Evolutionary conservation across 37 sponge, comb jelly and placozoan species (phyloP).

Genomic region (Lycopodina hypogea): DNA sequence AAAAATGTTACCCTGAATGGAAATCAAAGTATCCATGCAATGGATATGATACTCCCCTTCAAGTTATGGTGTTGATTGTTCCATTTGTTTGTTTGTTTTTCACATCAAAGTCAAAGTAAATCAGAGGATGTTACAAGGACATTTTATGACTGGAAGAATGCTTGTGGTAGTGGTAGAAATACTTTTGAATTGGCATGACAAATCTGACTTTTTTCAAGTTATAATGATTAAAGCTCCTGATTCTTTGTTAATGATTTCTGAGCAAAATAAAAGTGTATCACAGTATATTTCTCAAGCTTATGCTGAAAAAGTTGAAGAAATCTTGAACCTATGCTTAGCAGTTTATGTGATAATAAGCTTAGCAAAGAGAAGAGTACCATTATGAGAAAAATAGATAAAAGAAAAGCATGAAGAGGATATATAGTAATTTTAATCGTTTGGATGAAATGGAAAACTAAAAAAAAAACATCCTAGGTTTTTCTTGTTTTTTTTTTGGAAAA

Average conservation of each 20-base stretch:
- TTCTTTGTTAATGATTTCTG: neutral
- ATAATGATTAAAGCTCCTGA: neutral
- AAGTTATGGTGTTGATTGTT: neutral
- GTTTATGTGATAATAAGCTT: neutral
- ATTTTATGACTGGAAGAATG: conserved; percentile 7
- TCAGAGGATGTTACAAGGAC: neutral
- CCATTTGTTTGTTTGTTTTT: neutral
- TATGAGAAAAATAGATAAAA: neutral
- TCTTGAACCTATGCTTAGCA: neutral
- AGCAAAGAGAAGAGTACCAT: neutral
- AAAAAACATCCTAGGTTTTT: neutral
- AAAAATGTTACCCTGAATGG: neutral
- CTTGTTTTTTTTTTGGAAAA: neutral
- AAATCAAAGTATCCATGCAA: too few species aligned
- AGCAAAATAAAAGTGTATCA: neutral
- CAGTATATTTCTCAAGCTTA: neutral
- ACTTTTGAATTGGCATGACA: neutral
- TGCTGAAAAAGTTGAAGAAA: conserved; percentile 1
- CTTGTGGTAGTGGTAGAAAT: neutral
- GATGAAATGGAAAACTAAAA: neutral
- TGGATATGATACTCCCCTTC: neutral
- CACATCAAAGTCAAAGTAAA: neutral
- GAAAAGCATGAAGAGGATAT: neutral
- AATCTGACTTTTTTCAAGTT: neutral
- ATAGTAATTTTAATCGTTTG: neutral